A percentile compares a stretch with the other conserved stretches of the same genome.
These are phyloP conservation scores for Seladonia tumulorum DNA, from an alignment of 2,888 invertebrate genomes.

Conservation along the genomic window DNA sequence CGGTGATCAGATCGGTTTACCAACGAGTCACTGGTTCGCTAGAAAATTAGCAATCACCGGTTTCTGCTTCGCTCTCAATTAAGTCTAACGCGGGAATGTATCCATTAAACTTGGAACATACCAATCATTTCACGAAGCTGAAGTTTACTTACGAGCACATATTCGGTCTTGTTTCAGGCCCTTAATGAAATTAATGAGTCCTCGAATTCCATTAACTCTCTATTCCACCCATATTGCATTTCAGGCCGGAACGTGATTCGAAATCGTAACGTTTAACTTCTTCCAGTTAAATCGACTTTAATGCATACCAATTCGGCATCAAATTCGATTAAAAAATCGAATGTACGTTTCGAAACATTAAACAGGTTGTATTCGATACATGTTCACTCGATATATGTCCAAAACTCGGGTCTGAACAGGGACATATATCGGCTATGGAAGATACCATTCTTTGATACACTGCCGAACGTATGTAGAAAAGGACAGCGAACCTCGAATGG, in stretches of 20 bases:
- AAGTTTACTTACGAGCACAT: not conserved
- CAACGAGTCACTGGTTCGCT: not conserved
- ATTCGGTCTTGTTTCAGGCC: not conserved
- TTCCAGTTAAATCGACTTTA: not conserved
- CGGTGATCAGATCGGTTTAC: no score
- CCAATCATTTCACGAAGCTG: not conserved
- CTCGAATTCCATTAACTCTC: not conserved
- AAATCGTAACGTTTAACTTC: not conserved
- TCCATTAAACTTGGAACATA: not conserved
- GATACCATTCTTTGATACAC: no score
- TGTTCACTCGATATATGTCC: no score
- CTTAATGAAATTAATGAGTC: not conserved
- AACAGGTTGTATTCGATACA: no score
- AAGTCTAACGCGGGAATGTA: not conserved
- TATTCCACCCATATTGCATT: not conserved
- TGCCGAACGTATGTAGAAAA: no score
- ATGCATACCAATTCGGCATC: no score
- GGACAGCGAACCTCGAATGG: no score
- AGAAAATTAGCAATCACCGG: not conserved
- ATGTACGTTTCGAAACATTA: no score
- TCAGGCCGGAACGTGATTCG: not conserved
- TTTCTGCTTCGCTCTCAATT: not conserved
- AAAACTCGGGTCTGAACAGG: no score
- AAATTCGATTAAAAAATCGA: no score
- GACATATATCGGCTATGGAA: no score